phyloP scores from a whole-genome alignment of 23 tunicate genomes.

The Halocynthia aurantium region DNA sequence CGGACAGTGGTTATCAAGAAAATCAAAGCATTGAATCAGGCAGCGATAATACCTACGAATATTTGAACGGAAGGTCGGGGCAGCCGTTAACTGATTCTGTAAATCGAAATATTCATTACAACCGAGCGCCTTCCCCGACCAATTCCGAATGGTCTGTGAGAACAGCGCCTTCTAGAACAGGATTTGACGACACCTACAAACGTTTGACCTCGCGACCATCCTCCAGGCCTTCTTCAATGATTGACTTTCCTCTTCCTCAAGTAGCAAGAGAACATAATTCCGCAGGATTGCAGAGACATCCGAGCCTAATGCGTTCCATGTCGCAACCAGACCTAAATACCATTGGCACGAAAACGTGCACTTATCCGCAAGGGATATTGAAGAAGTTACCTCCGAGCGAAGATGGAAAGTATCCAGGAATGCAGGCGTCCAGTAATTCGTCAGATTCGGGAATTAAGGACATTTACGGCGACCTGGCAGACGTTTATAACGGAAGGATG shows the following conservation, averaged over 20 bases:
- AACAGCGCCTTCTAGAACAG: constrained; percentile 65
- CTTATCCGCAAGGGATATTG: constrained; percentile 92
- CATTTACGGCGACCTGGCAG: constrained; percentile 13
- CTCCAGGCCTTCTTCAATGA: constrained; percentile 20
- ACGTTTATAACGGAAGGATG: not conserved
- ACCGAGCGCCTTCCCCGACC: constrained; percentile 49
- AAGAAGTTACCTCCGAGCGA: constrained; percentile 14
- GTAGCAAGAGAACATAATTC: constrained; percentile 12
- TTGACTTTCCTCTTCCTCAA: constrained; percentile 44
- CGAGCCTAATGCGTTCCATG: constrained; percentile 35
- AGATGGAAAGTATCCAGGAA: constrained; percentile 8
- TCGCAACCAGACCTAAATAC: constrained; percentile 64
- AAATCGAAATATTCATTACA: no score
- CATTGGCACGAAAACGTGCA: constrained; percentile 8
- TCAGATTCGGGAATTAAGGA: constrained; percentile 35
- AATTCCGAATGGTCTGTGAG: constrained; percentile 72
- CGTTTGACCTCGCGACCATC: not conserved
- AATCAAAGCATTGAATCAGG: constrained; percentile 14
- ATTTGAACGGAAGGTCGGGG: constrained; percentile 4
- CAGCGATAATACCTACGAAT: constrained; percentile 19
- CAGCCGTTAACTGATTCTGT: not conserved
- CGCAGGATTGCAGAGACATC: constrained; percentile 16
- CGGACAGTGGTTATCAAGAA: constrained; percentile 15
- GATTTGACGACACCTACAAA: constrained; percentile 8
- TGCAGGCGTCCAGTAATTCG: constrained; percentile 10